Evolutionary conservation across 2,113 vertebrate genomes (phyloP), one percentile per base, ranked within the genome.

Genomic region (Lathamus discolor): DNA sequence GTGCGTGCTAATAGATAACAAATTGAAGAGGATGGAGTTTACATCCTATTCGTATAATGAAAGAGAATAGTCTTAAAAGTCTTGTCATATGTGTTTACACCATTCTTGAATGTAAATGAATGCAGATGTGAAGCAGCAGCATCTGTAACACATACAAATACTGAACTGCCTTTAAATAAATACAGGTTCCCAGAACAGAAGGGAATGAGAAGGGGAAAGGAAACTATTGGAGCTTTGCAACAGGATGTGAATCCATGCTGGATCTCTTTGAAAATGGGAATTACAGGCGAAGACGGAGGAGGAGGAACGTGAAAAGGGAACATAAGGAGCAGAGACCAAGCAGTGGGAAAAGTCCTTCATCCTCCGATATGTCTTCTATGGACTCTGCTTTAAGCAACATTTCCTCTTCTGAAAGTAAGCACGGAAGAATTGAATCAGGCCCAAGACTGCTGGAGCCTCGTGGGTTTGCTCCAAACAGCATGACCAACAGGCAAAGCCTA

Each of bases 251-350:
- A 92, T 99, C 99, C 49, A 99, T 99, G 98, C 98, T 99, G 63
- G 99, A 99, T 95, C 98, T 99, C 55, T 99, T 99, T 75, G 99
- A 99, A 97, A 99, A 99, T 0, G 99, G 99, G 68, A 99, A 99
- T 98, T 99, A 98, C 86, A 97, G 99, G 13, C 97, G 99, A 20
- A 98, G 99, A 13, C 94, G 99, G 8, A 98, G 99, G 69, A 90
- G 99, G 54, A 98, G 98, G 39, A 99, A 98, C 8, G 94, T 99
- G 94, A 99, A 98, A 95, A 97, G 98, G 41, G 98, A 98, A 10
- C 98, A 98, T 37, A 97, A 98, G 19, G 98, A 98, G 3, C 93
- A 97, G 15, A 92, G 90, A 49, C 51, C 81, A 2, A 83, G 52
- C 33, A 80, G 59, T 19, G 49, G n/a, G 11, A 86, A 83, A 72